phyloP scores from a whole-genome alignment of 2,888 invertebrate species.

The Bellardia bayeri region DNA sequence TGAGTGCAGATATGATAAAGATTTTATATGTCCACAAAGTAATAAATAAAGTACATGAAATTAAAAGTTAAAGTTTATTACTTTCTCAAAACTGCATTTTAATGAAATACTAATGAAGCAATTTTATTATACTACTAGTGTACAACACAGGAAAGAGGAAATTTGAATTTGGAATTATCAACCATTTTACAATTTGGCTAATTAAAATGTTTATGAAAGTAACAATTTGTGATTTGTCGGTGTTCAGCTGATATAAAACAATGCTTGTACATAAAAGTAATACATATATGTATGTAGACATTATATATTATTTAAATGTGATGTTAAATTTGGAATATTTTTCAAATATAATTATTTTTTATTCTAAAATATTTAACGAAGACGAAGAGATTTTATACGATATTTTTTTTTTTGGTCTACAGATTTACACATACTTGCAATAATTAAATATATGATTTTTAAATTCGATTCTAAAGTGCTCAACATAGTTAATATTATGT shows the following conservation, averaged over 20 bases:
- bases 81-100: too few relatives aligned
- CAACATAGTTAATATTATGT: background rate
- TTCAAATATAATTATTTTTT: too few relatives aligned
- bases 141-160: background rate
- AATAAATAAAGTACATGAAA: background rate
- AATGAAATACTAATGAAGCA: background rate
- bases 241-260: too few relatives aligned
- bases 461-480: slow-evolving; percentile 8
- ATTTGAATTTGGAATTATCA: background rate
- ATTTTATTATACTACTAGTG: background rate
- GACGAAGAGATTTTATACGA: too few relatives aligned
- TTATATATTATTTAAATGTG: too few relatives aligned
- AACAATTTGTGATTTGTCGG: background rate
- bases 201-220: background rate
- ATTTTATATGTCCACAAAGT: background rate
- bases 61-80: background rate
- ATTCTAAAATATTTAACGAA: too few relatives aligned
- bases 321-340: too few relatives aligned
- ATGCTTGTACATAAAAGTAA: too few relatives aligned
- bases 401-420: background rate
- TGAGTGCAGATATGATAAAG: background rate
- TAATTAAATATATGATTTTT: background rate
- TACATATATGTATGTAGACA: too few relatives aligned
- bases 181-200: background rate
- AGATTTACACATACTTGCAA: slow-evolving; percentile 47